A percentile compares a stretch with the other conserved stretches of the same genome.
These are phyloP conservation scores for Siphamia tubifer DNA, from an alignment of 2,113 vertebrate species.

Conservation along the genomic window DNA sequence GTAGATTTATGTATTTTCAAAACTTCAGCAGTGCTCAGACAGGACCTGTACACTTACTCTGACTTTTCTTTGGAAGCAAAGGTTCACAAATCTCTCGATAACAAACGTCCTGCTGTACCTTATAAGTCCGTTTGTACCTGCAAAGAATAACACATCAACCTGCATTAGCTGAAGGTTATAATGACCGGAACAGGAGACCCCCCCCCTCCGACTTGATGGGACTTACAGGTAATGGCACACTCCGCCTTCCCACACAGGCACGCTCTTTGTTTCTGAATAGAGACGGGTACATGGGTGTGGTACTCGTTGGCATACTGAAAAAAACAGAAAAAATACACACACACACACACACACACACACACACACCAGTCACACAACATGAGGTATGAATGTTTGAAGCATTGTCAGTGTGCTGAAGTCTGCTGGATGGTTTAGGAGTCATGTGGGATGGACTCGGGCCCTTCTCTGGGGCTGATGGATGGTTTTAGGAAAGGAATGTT, in stretches of 20 bases:
- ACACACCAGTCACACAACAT: conserved; percentile 17
- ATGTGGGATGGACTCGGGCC: conserved; percentile 22
- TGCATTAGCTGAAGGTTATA: background rate
- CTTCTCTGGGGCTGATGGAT: conserved; percentile 54
- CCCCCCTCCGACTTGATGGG: background rate
- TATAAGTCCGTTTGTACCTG: conserved; percentile 91
- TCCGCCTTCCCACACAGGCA: conserved; percentile 91
- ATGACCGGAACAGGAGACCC: background rate
- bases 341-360: too few relatives aligned
- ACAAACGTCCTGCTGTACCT: conserved; percentile 89
- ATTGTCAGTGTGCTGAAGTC: conserved; percentile 1
- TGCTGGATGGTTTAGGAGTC: conserved; percentile 35
- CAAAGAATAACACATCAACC: conserved; percentile 10
- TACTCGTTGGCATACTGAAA: conserved; percentile 87
- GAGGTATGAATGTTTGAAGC: background rate
- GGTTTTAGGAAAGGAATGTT: conserved; percentile 68
- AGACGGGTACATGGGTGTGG: conserved; percentile 90
- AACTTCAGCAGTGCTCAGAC: background rate
- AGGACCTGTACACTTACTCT: conserved; percentile 75
- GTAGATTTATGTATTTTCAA: background rate
- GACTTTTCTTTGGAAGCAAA: conserved; percentile 61
- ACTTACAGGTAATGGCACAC: conserved; percentile 86
- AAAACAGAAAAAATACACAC: background rate
- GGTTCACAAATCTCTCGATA: conserved; percentile 89
- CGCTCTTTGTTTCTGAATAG: conserved; percentile 90